These are phyloP conservation scores for Hirudinaria manillensis DNA, from an alignment of 2,888 invertebrate genomes.

Conservation along the genomic window DNA sequence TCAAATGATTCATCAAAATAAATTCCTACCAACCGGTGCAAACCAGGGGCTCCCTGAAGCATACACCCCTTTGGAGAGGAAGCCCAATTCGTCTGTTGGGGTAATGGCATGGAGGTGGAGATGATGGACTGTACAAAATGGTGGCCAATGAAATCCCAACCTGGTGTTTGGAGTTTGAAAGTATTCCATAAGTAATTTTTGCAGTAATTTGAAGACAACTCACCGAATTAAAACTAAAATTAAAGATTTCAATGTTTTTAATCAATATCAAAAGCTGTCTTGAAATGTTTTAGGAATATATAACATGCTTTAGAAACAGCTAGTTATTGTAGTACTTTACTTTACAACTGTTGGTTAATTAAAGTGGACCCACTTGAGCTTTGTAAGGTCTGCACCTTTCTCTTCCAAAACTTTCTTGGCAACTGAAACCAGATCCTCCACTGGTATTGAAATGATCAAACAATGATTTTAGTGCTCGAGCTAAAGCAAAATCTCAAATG, in stretches of 20 bases:
- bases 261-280: background rate
- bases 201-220: background rate
- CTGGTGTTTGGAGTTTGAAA: conserved; percentile 46
- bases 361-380: background rate
- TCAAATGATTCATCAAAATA: background rate
- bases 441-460: conserved; percentile 6
- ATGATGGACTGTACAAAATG: conserved; percentile 74
- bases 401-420: conserved; percentile 22
- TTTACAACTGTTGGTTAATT: too few species aligned
- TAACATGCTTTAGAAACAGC: too few species aligned
- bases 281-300: background rate
- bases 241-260: background rate
- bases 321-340: too few species aligned
- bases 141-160: conserved; percentile 84
- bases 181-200: background rate
- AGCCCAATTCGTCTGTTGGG: conserved; percentile 69
- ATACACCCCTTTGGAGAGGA: conserved; percentile 16
- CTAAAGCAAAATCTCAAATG: too few species aligned
- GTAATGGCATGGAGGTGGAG: conserved; percentile 80
- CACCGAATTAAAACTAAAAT: background rate
- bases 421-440: conserved; percentile 10
- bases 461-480: too few species aligned
- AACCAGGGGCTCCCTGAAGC: conserved; percentile 32
- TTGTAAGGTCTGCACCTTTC: conserved; percentile 22
- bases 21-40: conserved; percentile 19